Evolutionary conservation across 2,113 vertebrate genomes (phyloP).

Genomic region (Cinclus cinclus): DNA sequence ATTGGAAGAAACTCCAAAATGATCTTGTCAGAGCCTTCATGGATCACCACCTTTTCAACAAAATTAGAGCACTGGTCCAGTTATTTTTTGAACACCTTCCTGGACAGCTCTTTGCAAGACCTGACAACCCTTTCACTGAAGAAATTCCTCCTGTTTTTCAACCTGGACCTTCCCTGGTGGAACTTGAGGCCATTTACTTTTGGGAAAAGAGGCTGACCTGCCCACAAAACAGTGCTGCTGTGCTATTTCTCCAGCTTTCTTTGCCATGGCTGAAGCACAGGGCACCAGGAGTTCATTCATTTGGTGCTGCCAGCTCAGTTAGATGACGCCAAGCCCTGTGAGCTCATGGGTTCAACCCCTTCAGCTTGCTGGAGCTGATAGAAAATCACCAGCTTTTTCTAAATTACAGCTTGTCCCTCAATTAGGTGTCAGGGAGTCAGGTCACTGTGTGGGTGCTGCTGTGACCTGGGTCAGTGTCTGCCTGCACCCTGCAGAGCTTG

Average conservation of each 20-base stretch:
- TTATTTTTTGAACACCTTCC: neutral
- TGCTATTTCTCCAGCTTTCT: neutral
- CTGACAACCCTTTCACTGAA: neutral
- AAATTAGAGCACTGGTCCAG: too few species aligned
- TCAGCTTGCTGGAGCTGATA: neutral
- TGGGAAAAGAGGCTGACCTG: neutral
- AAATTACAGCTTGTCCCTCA: neutral
- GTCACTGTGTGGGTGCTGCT: neutral
- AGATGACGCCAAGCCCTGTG: neutral
- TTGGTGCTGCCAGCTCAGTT: neutral
- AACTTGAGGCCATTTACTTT: neutral
- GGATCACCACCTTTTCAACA: neutral
- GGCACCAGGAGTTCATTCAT: neutral
- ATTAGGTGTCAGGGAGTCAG: neutral
- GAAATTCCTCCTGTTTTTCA: neutral
- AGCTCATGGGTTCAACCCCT: conserved; percentile 18
- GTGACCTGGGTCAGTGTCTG: neutral
- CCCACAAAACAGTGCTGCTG: neutral
- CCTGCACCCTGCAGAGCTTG: neutral
- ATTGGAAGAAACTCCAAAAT: neutral
- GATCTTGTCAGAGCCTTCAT: rapidly evolving
- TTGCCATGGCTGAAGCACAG: neutral
- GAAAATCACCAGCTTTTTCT: neutral
- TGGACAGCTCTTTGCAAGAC: rapidly evolving
- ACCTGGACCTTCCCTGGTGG: neutral